Percentiles rank a stretch among this genome's conserved stretches.
These are phyloP conservation scores for Cladopsammia gracilis DNA, from an alignment of 64 coral and sea anemone genomes.

Conservation along the genomic window DNA sequence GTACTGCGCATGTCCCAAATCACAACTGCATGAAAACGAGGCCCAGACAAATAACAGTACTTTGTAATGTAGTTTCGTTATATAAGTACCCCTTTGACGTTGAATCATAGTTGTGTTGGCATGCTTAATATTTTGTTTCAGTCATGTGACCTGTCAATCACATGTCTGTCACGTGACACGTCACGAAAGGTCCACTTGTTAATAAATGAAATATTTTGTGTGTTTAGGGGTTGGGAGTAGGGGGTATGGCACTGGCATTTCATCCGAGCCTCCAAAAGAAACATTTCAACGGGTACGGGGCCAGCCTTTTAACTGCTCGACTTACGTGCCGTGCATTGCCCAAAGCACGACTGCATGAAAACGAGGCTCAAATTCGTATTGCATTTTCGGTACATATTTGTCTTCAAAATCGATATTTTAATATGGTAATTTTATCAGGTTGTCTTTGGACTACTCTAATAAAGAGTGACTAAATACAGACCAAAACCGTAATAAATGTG, in stretches of 20 bases:
- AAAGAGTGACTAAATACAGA: not conserved
- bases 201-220: not conserved
- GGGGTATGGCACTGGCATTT: no score
- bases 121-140: not conserved
- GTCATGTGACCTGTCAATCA: conserved; percentile 1
- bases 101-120: not conserved
- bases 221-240: no score
- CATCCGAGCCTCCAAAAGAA: not conserved
- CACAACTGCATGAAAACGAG: no score
- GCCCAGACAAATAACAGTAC: no score
- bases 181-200: not conserved
- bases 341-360: conserved; percentile 16
- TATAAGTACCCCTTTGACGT: not conserved
- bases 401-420: not conserved
- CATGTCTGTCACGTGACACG: not conserved
- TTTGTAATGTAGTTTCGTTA: no score
- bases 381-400: not conserved
- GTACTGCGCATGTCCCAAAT: no score
- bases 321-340: not conserved
- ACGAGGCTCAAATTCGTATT: conserved; percentile 7
- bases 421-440: conserved; percentile 3
- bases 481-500: not conserved
- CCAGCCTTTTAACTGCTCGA: not conserved
- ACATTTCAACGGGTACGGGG: not conserved
- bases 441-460: not conserved